phyloP scores from a whole-genome alignment of 2,888 invertebrate species.

The Tetrapedia diversipes region DNA sequence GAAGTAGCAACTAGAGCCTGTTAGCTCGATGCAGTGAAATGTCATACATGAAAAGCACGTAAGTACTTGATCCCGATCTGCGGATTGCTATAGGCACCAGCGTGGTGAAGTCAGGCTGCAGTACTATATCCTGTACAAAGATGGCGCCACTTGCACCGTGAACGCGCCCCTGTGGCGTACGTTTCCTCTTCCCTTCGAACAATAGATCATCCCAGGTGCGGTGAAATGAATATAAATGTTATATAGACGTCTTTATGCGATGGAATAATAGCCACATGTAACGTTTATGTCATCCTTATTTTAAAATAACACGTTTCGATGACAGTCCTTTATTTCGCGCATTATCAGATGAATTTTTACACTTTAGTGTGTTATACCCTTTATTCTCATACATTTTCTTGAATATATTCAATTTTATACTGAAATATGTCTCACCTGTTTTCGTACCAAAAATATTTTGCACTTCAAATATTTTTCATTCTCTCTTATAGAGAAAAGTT shows the following conservation, averaged over 20 bases:
- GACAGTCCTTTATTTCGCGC: neutral
- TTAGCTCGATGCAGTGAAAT: constrained; percentile 41
- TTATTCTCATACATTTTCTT: neutral
- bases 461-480: neutral
- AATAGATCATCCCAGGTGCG: constrained; percentile 21
- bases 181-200: constrained; percentile 14
- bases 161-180: neutral
- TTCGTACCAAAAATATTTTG: neutral
- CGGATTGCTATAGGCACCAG: constrained; percentile 38
- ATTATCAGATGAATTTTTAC: neutral
- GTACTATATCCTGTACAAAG: constrained; percentile 40
- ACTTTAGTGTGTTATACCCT: no score
- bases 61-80: constrained; percentile 41
- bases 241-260: neutral
- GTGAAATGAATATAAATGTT: constrained; percentile 9
- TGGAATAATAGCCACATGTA: constrained; percentile 12
- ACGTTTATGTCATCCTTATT: neutral
- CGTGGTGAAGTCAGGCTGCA: constrained; percentile 15
- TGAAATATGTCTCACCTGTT: neutral
- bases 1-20: constrained; percentile 28
- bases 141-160: constrained; percentile 56
- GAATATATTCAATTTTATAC: neutral
- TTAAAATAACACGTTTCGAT: neutral
- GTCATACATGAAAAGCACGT: constrained; percentile 35
- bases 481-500: no score